phyloP scores from a whole-genome alignment of 2,113 vertebrate genomes.

The Ochotona curzoniae region DNA sequence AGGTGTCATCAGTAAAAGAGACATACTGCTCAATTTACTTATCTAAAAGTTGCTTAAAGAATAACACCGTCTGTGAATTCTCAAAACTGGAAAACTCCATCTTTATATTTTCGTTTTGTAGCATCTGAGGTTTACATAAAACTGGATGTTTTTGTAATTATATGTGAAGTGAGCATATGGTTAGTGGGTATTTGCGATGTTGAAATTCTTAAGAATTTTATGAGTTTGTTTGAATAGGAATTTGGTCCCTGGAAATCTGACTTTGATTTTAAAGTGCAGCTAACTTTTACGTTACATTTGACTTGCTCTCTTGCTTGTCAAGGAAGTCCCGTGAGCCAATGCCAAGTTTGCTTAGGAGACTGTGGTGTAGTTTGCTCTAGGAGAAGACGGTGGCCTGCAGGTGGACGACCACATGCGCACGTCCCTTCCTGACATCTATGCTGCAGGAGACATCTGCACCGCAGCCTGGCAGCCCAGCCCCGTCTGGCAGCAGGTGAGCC shows the following conservation, averaged over 20 bases:
- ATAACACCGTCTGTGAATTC: neutral
- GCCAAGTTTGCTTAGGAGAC: neutral
- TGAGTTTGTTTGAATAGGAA: neutral
- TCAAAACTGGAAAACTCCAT: neutral
- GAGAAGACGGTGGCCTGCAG: slow-evolving; percentile 90
- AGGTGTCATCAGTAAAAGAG: neutral
- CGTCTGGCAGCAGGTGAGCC: slow-evolving; percentile 94
- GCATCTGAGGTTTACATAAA: neutral
- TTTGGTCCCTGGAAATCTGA: neutral
- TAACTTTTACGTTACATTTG: slow-evolving; percentile 17
- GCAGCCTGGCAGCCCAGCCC: slow-evolving; percentile 91
- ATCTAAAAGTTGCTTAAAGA: neutral
- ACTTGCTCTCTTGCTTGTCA: neutral
- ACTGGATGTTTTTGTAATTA: neutral
- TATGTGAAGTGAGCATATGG: neutral
- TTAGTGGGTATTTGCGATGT: slow-evolving; percentile 3
- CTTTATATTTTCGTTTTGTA: neutral
- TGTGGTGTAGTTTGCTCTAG: slow-evolving; percentile 89
- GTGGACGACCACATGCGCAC: slow-evolving; percentile 95
- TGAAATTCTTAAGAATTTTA: slow-evolving; percentile 4
- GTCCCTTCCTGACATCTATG: slow-evolving; percentile 90
- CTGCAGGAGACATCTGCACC: slow-evolving; percentile 95
- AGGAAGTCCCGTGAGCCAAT: neutral
- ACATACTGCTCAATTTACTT: neutral
- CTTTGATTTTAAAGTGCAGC: neutral